Evolutionary conservation across 1,140 invertebrate species (phyloP).

Genomic region (Temnothorax nylanderi): DNA sequence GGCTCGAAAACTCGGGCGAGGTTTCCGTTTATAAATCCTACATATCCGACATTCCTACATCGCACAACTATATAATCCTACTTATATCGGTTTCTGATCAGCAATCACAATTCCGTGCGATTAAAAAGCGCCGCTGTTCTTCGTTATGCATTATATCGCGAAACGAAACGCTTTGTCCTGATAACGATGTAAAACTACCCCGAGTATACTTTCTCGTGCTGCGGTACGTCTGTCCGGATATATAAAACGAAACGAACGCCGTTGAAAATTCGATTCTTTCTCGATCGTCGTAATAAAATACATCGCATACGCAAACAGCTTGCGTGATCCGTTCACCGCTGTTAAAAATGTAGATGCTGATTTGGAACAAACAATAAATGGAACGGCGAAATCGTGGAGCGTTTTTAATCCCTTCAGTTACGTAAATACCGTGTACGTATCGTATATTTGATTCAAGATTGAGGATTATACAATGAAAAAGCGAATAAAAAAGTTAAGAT

Average conservation of each 20-base stretch:
- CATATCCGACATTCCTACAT: background rate
- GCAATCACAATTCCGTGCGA: slow-evolving; percentile 31
- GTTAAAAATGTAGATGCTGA: background rate
- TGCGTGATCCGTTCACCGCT: background rate
- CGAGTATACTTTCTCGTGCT: background rate
- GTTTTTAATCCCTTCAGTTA: background rate
- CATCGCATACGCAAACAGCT: background rate
- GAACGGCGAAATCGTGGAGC: slow-evolving; percentile 2
- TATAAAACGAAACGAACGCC: background rate
- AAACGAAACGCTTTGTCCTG: slow-evolving; percentile 26
- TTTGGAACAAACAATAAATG: background rate
- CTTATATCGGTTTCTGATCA: background rate
- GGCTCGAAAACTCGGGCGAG: slow-evolving; percentile 16
- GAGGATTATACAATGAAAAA: background rate
- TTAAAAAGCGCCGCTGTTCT: slow-evolving; percentile 31
- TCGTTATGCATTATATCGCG: background rate
- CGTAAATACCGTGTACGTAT: background rate
- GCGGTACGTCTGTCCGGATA: background rate
- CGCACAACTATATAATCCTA: background rate
- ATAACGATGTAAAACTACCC: slow-evolving; percentile 8
- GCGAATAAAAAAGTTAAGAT: background rate
- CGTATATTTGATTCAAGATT: background rate
- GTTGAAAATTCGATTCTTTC: background rate
- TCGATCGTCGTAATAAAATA: background rate
- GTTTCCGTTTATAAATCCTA: slow-evolving; percentile 23